A percentile compares a stretch with the other conserved stretches of the same genome.
Conservation (phyloP, 1,140 invertebrate genomes). For the Apis mellifera region DNA sequence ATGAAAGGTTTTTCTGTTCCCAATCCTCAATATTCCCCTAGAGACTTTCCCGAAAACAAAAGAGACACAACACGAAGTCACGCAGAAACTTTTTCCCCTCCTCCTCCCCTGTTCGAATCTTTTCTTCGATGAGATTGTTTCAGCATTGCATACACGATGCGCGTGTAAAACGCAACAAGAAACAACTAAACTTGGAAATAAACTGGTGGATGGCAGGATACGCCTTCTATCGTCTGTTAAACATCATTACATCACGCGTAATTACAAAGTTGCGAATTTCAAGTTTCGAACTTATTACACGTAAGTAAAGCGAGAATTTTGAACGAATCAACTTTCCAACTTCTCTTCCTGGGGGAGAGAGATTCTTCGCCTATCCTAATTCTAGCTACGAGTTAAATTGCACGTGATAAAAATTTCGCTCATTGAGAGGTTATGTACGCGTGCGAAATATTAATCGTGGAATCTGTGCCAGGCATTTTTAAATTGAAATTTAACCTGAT, state of each 20-base stretch:
- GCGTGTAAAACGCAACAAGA: too few species aligned
- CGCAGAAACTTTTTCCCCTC: too few species aligned
- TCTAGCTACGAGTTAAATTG: background rate
- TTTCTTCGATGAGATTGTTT: too few species aligned
- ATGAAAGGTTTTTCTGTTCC: too few species aligned
- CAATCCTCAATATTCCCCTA: too few species aligned
- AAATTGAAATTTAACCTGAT: too few species aligned
- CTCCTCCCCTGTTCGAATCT: too few species aligned
- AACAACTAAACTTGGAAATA: background rate
- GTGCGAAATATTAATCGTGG: background rate
- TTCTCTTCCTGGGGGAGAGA: background rate
- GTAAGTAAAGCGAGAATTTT: background rate
- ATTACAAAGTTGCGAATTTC: slow-evolving; percentile 18
- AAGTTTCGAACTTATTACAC: background rate
- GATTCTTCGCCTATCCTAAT: background rate
- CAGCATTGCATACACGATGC: too few species aligned
- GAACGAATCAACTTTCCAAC: background rate
- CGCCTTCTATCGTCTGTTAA: slow-evolving; percentile 24
- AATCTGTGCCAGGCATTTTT: background rate
- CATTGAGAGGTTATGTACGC: background rate
- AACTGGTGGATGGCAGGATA: background rate
- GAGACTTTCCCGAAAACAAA: too few species aligned
- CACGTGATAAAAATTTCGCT: slow-evolving; percentile 13
- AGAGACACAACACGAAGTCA: too few species aligned
- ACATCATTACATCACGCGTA: slow-evolving; percentile 24